Conservation (phyloP, 2,797 vertebrate genomes). For the Sebastes baramenuke region DNA sequence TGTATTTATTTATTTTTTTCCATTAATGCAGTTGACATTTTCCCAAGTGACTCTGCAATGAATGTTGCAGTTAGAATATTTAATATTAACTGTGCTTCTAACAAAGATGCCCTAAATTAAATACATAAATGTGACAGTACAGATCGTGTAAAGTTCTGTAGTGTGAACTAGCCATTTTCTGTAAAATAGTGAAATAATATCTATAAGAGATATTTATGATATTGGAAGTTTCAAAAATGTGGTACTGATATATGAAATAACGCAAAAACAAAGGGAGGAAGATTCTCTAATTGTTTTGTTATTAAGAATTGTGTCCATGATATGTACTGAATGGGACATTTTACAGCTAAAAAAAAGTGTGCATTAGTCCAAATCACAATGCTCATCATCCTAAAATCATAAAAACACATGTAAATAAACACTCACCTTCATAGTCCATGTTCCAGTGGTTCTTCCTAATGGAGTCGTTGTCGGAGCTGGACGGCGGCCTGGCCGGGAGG, state of each 20-base stretch:
- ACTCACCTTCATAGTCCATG: constrained; percentile 91
- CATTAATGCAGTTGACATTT: constrained; percentile 4
- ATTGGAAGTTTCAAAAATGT: fast-evolving
- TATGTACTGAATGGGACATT: too few relatives aligned
- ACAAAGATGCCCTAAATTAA: background rate
- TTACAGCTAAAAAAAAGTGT: too few relatives aligned
- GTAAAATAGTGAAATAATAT: too few relatives aligned
- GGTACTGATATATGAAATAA: too few relatives aligned
- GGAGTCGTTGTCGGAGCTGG: constrained; percentile 89
- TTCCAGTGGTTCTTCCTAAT: constrained; percentile 92
- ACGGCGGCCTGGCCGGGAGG: constrained; percentile 85
- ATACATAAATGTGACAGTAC: background rate
- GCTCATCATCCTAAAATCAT: background rate
- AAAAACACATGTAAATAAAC: background rate
- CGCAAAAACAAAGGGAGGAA: background rate
- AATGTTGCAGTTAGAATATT: background rate
- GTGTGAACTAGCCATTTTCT: too few relatives aligned
- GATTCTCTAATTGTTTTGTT: background rate
- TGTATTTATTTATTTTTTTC: too few relatives aligned
- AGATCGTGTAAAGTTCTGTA: too few relatives aligned
- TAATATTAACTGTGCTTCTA: too few relatives aligned
- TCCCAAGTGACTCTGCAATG: background rate
- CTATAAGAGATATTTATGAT: too few relatives aligned
- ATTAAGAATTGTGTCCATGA: too few relatives aligned
- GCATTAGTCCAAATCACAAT: background rate